These are phyloP conservation scores for Puntigrus tetrazona DNA, from an alignment of 2,113 vertebrate species.

Conservation along the genomic window DNA sequence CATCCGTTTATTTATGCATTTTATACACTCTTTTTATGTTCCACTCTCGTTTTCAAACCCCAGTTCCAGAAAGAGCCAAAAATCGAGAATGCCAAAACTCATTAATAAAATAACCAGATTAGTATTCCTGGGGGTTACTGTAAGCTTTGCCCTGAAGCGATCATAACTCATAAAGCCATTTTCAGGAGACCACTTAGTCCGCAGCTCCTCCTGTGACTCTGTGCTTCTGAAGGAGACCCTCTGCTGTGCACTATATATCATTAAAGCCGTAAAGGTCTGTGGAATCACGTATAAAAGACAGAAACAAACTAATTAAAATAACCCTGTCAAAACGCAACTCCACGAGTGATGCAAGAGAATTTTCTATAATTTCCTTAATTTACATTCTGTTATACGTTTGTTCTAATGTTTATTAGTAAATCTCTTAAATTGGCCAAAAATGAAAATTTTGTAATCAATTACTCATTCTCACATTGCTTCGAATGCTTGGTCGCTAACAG, in stretches of 20 bases:
- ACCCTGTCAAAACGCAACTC: neutral
- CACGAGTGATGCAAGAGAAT: neutral
- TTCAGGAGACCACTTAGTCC: slow-evolving; percentile 29
- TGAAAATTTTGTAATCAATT: neutral
- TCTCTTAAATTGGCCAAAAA: neutral
- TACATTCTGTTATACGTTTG: no score
- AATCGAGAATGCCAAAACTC: slow-evolving; percentile 33
- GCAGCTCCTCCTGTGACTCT: slow-evolving; percentile 13
- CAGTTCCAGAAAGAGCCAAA: neutral
- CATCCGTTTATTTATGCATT: slow-evolving; percentile 4
- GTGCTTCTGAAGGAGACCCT: neutral
- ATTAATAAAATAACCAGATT: slow-evolving; percentile 51
- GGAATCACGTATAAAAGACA: neutral
- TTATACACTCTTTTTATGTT: slow-evolving; percentile 16
- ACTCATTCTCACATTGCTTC: neutral
- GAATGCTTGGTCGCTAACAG: neutral
- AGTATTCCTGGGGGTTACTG: slow-evolving; percentile 33
- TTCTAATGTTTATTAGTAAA: neutral
- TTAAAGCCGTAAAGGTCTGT: slow-evolving; percentile 1
- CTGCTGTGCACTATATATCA: neutral
- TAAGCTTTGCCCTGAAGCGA: slow-evolving; percentile 12
- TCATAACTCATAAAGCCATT: slow-evolving; percentile 39
- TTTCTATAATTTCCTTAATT: no score
- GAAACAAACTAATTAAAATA: neutral
- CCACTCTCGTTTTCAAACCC: neutral